phyloP scores from a whole-genome alignment of 2,797 vertebrate species.

The Distichodus sexfasciatus region DNA sequence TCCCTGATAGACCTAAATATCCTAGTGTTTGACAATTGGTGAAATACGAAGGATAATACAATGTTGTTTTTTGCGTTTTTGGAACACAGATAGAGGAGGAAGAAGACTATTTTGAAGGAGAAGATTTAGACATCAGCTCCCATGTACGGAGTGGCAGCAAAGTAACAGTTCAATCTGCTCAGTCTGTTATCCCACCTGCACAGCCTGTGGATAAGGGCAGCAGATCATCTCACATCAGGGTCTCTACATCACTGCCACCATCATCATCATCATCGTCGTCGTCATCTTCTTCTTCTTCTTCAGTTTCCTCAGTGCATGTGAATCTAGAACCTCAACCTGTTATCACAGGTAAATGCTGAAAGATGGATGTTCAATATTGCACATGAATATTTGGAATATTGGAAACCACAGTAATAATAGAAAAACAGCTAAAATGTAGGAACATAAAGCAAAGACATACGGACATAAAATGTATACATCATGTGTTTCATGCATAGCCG shows the following conservation, averaged over 20 bases:
- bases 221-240: constrained; percentile 22
- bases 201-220: constrained; percentile 25
- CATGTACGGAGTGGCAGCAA: constrained; percentile 55
- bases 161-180: constrained; percentile 54
- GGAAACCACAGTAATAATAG: too few relatives aligned
- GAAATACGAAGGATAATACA: too few relatives aligned
- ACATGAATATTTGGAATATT: too few relatives aligned
- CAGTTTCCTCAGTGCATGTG: constrained; percentile 51
- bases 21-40: too few relatives aligned
- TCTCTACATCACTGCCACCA: constrained; percentile 28
- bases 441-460: too few relatives aligned
- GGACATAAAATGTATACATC: too few relatives aligned
- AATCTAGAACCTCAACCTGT: constrained; percentile 32
- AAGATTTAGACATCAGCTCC: constrained; percentile 66
- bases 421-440: too few relatives aligned
- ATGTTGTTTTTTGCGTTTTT: constrained; percentile 12
- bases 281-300: constrained; percentile 45
- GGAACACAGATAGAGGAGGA: constrained; percentile 68
- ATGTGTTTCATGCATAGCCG: too few relatives aligned
- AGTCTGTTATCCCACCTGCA: constrained; percentile 48
- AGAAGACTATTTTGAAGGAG: constrained; percentile 59
- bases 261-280: constrained; percentile 47
- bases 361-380: background rate
- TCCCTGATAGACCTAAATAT: background rate
- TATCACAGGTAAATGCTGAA: constrained; percentile 35